A percentile compares a stretch with the other conserved stretches of the same genome.
phyloP scores from a whole-genome alignment of 2,888 invertebrate genomes.

The Acanthosepion lycidas region DNA sequence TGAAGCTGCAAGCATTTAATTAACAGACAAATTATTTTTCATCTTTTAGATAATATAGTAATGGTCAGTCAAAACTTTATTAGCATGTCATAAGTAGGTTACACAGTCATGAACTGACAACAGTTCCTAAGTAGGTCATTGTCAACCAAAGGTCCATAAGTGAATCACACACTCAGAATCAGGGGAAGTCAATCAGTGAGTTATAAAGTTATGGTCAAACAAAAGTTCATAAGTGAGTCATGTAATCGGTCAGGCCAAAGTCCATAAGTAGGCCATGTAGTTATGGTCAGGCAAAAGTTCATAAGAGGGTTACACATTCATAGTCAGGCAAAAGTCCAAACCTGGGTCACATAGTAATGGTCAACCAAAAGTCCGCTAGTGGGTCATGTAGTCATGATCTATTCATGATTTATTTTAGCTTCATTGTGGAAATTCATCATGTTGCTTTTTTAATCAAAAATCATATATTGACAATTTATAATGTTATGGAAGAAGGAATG shows the following conservation, averaged over 20 bases:
- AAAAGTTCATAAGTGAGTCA: too few species aligned
- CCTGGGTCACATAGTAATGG: too few species aligned
- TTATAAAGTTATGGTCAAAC: too few species aligned
- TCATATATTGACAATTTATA: too few species aligned
- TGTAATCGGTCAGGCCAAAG: background rate
- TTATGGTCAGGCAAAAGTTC: background rate
- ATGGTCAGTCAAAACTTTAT: background rate
- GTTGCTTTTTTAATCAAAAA: too few species aligned
- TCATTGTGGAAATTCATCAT: too few species aligned
- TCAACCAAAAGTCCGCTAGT: background rate
- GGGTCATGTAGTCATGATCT: too few species aligned
- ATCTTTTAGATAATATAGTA: background rate
- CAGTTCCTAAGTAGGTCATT: background rate
- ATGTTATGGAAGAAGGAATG: too few species aligned
- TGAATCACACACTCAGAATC: background rate
- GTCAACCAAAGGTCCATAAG: background rate
- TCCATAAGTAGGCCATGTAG: background rate
- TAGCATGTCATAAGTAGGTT: too few species aligned
- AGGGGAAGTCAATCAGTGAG: too few species aligned
- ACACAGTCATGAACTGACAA: too few species aligned
- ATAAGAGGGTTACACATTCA: background rate
- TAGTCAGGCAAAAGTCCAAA: too few species aligned
- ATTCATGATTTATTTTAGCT: background rate
- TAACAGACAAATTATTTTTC: slow-evolving; percentile 22
- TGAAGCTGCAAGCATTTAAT: background rate